Conservation (phyloP, 2,888 invertebrate genomes). For the Drosophila falleni region DNA sequence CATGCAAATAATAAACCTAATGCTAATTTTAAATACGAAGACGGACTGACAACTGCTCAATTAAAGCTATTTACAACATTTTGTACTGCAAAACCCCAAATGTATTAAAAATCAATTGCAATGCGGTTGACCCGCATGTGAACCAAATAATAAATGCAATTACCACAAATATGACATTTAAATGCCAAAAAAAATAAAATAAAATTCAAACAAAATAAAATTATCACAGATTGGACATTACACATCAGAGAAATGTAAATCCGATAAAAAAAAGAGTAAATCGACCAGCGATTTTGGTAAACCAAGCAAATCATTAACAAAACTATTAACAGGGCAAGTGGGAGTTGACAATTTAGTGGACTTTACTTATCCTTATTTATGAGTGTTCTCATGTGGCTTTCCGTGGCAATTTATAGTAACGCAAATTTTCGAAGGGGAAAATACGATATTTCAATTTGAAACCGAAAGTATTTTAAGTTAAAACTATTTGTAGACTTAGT, state of each 20-base stretch:
- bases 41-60: slow-evolving; percentile 37
- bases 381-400: slow-evolving; percentile 34
- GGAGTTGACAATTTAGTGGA: slow-evolving; percentile 5
- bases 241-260: slow-evolving; percentile 54
- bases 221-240: slow-evolving; percentile 55
- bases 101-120: slow-evolving; percentile 73
- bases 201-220: slow-evolving; percentile 49
- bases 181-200: slow-evolving; percentile 12
- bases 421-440: slow-evolving; percentile 14
- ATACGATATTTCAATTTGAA: background rate
- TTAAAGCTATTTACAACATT: slow-evolving; percentile 30
- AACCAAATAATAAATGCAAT: slow-evolving; percentile 35
- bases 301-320: slow-evolving; percentile 65
- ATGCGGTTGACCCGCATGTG: slow-evolving; percentile 60
- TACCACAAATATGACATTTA: slow-evolving; percentile 46
- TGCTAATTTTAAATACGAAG: slow-evolving; percentile 39
- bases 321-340: slow-evolving; percentile 53
- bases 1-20: slow-evolving; percentile 23
- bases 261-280: slow-evolving; percentile 12
- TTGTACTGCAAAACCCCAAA: slow-evolving; percentile 18
- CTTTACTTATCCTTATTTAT: slow-evolving; percentile 35
- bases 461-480: background rate
- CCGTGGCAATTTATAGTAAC: slow-evolving; percentile 17
- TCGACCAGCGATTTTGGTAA: slow-evolving; percentile 56
- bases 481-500: background rate